Percentiles rank a stretch among this genome's conserved stretches.
Evolutionary conservation across 2,113 vertebrate genomes (phyloP).

Genomic region (Podilymbus podiceps): DNA sequence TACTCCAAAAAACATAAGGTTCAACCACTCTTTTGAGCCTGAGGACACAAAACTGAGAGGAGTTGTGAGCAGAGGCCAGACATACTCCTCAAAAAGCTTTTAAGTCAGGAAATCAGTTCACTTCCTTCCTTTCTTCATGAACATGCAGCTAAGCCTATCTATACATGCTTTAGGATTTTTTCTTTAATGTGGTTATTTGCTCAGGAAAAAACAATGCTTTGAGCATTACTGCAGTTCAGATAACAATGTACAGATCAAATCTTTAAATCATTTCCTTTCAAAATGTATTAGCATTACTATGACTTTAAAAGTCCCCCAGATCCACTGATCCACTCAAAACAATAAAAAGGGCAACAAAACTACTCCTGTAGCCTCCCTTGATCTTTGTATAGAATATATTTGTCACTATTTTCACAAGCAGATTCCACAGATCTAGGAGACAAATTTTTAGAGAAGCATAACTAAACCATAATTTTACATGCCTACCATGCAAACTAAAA

Average conservation of each 20-base stretch:
- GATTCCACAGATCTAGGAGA: neutral
- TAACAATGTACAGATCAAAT: slow-evolving; percentile 12
- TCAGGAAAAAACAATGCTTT: slow-evolving; percentile 29
- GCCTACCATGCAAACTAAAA: neutral
- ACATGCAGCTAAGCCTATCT: neutral
- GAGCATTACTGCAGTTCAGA: neutral
- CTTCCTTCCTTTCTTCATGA: slow-evolving; percentile 27
- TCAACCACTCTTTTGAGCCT: neutral
- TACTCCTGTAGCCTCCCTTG: neutral
- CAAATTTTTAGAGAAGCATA: neutral
- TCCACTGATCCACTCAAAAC: neutral
- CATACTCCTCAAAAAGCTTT: slow-evolving; percentile 3
- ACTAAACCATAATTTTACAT: neutral
- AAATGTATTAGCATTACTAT: neutral
- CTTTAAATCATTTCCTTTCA: slow-evolving; percentile 48
- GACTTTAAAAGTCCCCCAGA: slow-evolving; percentile 6
- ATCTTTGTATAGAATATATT: neutral
- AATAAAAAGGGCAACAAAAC: slow-evolving; percentile 4
- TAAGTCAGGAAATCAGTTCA: slow-evolving; percentile 18
- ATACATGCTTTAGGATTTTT: neutral
- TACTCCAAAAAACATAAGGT: neutral
- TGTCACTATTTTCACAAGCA: neutral
- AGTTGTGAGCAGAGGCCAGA: neutral
- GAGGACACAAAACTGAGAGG: neutral
- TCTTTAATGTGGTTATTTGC: slow-evolving; percentile 26